A percentile compares a stretch with the other conserved stretches of the same genome.
Conservation (phyloP, 1,140 invertebrate genomes). For the Listronotus bonariensis region DNA sequence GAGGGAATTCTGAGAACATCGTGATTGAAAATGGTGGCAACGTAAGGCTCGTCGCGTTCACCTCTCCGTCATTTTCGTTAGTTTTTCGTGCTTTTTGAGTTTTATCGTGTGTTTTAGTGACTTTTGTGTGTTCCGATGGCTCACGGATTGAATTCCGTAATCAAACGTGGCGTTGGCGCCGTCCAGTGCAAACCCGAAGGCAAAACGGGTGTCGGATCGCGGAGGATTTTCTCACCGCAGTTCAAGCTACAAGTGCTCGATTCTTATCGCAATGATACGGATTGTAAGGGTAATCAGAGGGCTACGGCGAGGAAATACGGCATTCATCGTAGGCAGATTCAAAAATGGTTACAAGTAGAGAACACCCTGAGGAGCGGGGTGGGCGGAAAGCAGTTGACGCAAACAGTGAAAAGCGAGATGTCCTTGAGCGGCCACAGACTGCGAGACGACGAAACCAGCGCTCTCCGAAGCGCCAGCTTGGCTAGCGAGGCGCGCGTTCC, state of each 20-base stretch:
- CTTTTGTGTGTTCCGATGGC: slow-evolving; percentile 58
- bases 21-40: slow-evolving; percentile 56
- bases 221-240: slow-evolving; percentile 80
- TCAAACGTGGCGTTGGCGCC: slow-evolving; percentile 58
- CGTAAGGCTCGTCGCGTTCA: slow-evolving; percentile 47
- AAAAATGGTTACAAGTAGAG: slow-evolving; percentile 87
- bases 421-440: slow-evolving; percentile 48
- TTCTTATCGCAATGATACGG: slow-evolving; percentile 79
- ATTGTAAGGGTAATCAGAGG: slow-evolving; percentile 83
- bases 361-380: slow-evolving; percentile 71
- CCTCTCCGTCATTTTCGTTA: slow-evolving; percentile 45
- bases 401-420: slow-evolving; percentile 51
- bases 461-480: slow-evolving; percentile 35
- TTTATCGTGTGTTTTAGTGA: slow-evolving; percentile 45
- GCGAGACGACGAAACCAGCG: slow-evolving; percentile 47
- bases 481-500: slow-evolving; percentile 35
- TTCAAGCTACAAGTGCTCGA: slow-evolving; percentile 86
- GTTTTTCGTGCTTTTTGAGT: slow-evolving; percentile 46
- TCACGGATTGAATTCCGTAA: slow-evolving; percentile 61
- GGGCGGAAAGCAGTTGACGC: slow-evolving; percentile 58
- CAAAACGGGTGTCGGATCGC: slow-evolving; percentile 69
- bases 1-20: slow-evolving; percentile 55
- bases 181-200: slow-evolving; percentile 54
- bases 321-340: slow-evolving; percentile 83
- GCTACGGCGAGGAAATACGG: slow-evolving; percentile 85